Evolutionary conservation across 1,140 invertebrate genomes (phyloP), one percentile per base, ranked within the genome.

Genomic region (Galendromus occidentalis): DNA sequence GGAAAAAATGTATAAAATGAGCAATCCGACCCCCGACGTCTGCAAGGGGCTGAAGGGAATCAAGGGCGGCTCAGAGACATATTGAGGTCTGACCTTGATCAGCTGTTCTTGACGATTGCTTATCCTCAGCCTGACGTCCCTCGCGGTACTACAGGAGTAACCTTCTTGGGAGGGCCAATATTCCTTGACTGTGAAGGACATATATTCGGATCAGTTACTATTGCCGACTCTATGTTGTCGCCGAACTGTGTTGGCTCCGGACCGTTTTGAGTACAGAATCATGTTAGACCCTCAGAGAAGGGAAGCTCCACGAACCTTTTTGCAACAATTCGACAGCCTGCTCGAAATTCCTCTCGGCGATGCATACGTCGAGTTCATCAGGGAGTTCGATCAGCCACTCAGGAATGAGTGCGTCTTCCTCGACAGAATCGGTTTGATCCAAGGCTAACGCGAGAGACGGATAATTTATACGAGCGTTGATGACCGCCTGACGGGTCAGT

Each of bases 311-410:
- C 75, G 14, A 71, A 73, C 83, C 84, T 76, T 83, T 86, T 69
- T 88, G 83, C 64, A 97, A 83, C 7, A 72, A 77, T 67, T 83
- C 82, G 67, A 93, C 87, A 18, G 94, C 91, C 73, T 92, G 87
- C 75, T 96, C 91, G 75, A 97, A 96, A 74, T 96, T 89, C 70
- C 94, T 81, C 75, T 97, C 91, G n/a, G 93, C 94, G 69, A 98
- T 91, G 67, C 85, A 84, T 18, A 96, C 92, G 78, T 98, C 93
- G 25, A 98, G 78, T 76, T 98, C 92, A 75, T 97, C 93, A 20
- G 88, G 84, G 0, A 92, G 82, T 76, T 96, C 92, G 65, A 84
- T 72, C 30, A 98, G 75, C 93, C 93, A 97, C 69, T 94, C 90
- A 0, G 87, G 87, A 75, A 71, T 45, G 42, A 47, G 44, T 25